Evolutionary conservation across 1,140 invertebrate genomes (phyloP), one percentile per base, ranked within the genome.

Genomic region (Drosophila rufa): DNA sequence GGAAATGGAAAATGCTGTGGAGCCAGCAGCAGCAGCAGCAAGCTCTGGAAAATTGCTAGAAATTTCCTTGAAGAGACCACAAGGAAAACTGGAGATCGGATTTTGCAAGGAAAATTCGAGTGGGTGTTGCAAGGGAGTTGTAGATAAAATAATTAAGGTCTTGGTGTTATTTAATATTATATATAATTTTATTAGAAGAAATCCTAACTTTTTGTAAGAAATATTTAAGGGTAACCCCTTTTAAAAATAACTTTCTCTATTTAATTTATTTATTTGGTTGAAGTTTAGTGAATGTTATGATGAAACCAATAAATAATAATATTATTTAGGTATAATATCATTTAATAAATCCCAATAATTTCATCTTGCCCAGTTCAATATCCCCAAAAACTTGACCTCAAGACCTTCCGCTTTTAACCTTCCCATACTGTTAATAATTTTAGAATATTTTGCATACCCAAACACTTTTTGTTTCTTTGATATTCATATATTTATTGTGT

Each of bases 1-100:
- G 62, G 60, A 67, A 71, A 46, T 55, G 36, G 22, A 46, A 56
- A 61, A 62, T 51, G 73, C 42, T 73, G 15, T 73, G 33, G 38
- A 71, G 17, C 8, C 27, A 27, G 27, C 27, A 27, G 27, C 22
- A 25, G 15, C 47, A 19, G 61, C 59, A 43, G 33, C 27, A 4
- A 46, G 43, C 50, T 17, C 43, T 73, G 60, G 46, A 76, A 59
- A 42, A 67, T 33, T 45, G 30, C 65, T 57, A 25, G 75, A 78
- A 78, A 30, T 58, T 76, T 76, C 73, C 71, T 38, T 22, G 17
- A 40, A 40, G 43, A 5, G 36, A 15, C 48, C 11, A 36, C 12
- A 12, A 47, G 40, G 38, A 38, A 65, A 57, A 50, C 9, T 2
- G 1, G 22, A 22, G 17, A 22, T 15, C 6, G n/a, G n/a, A 25